These are phyloP conservation scores for Diplodus puntazzo DNA, from an alignment of 2,797 vertebrate genomes.

Conservation along the genomic window DNA sequence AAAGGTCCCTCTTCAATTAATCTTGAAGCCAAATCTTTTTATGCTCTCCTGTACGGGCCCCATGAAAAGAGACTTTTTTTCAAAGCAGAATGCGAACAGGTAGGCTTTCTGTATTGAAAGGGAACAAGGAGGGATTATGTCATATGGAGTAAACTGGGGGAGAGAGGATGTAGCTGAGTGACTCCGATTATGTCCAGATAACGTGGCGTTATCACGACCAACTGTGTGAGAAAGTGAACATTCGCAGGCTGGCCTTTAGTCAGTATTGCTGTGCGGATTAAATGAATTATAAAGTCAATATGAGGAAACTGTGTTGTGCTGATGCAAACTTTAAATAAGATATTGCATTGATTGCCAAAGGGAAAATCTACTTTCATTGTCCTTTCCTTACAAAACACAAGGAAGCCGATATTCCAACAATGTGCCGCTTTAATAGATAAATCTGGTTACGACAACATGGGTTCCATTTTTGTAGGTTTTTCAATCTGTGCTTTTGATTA, in stretches of 20 bases:
- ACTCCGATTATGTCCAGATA: slow-evolving; percentile 64
- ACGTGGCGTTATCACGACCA: slow-evolving; percentile 44
- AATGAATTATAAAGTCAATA: slow-evolving; percentile 5
- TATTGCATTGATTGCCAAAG: neutral
- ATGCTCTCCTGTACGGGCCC: slow-evolving; percentile 65
- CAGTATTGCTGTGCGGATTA: neutral
- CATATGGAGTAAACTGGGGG: slow-evolving; percentile 56
- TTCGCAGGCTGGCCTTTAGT: slow-evolving; percentile 19
- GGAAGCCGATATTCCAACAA: neutral
- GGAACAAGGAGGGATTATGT: slow-evolving; percentile 76
- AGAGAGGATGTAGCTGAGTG: slow-evolving; percentile 50
- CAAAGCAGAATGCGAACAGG: slow-evolving; percentile 67
- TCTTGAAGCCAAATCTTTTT: slow-evolving; percentile 80
- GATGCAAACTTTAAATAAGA: slow-evolving; percentile 6
- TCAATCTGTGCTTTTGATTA: neutral
- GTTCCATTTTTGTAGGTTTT: neutral
- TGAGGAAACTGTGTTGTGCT: neutral
- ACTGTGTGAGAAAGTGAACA: slow-evolving; percentile 2
- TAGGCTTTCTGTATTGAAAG: slow-evolving; percentile 62
- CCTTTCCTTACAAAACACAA: neutral
- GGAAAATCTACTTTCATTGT: neutral
- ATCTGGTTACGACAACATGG: neutral
- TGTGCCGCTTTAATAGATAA: neutral
- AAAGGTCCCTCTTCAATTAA: slow-evolving; percentile 83
- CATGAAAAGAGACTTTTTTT: slow-evolving; percentile 71